phyloP scores from a whole-genome alignment of 2,888 invertebrate genomes.

The Ariolimax columbianus region DNA sequence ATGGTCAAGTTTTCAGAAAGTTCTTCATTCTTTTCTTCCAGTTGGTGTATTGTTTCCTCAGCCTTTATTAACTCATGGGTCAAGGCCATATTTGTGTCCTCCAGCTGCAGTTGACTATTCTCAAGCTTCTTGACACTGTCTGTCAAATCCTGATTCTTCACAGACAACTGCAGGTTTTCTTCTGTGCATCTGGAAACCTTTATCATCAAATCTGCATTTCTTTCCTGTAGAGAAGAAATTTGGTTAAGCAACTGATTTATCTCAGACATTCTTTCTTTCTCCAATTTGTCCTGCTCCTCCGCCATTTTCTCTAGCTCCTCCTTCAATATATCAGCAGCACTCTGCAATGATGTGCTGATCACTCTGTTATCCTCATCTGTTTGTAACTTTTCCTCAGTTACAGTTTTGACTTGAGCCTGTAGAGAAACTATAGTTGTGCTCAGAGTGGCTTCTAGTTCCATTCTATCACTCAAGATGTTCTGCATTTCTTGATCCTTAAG shows the following conservation, averaged over 20 bases:
- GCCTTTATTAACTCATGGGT: conserved; percentile 9
- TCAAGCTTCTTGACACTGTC: conserved; percentile 33
- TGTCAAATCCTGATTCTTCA: conserved; percentile 15
- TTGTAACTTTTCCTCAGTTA: conserved; percentile 34
- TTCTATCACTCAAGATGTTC: conserved; percentile 21
- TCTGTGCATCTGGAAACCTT: not conserved
- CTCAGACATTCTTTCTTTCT: conserved; percentile 10
- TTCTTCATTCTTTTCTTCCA: conserved; percentile 22
- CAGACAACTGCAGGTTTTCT: conserved; percentile 1
- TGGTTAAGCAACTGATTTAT: conserved; percentile 19
- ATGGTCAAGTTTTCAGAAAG: conserved; percentile 34
- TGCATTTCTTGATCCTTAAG: conserved; percentile 38
- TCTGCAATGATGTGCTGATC: conserved; percentile 39
- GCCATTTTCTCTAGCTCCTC: conserved; percentile 49
- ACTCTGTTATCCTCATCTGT: conserved; percentile 35
- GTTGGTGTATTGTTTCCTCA: conserved; percentile 7
- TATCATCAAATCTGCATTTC: conserved; percentile 1
- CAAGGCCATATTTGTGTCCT: conserved; percentile 29
- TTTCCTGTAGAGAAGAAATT: conserved; percentile 12
- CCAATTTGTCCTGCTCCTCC: conserved; percentile 53
- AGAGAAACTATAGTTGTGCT: conserved; percentile 26
- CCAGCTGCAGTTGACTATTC: conserved; percentile 24
- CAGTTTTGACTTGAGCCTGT: conserved; percentile 24
- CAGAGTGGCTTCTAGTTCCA: conserved; percentile 12
- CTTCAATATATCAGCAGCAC: conserved; percentile 38